A percentile compares a stretch with the other conserved stretches of the same genome.
phyloP scores from a whole-genome alignment of 1,140 invertebrate genomes.

The Drosophila aff. region DNA sequence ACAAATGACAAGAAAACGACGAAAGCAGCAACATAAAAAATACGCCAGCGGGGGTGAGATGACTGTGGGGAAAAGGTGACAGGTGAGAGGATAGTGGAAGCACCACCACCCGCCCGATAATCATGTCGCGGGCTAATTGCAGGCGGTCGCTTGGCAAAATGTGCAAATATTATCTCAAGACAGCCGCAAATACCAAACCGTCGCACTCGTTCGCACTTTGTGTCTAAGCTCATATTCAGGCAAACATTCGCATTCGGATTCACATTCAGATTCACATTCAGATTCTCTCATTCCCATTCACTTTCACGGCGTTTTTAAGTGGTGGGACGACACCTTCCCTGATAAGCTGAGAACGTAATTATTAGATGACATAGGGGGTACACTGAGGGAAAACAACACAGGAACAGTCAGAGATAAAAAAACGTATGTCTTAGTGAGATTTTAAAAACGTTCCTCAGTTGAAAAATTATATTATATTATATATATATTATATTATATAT shows the following conservation, averaged over 20 bases:
- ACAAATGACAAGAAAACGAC: constrained; percentile 48
- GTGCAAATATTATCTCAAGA: constrained; percentile 73
- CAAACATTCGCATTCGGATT: constrained; percentile 17
- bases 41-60: constrained; percentile 3
- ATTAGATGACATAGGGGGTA: constrained; percentile 48
- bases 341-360: constrained; percentile 71
- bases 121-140: constrained; percentile 59
- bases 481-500: no score
- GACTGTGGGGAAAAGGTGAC: constrained; percentile 3
- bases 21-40: constrained; percentile 23
- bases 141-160: constrained; percentile 44
- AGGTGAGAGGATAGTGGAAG: constrained; percentile 7
- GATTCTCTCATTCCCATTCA: constrained; percentile 57
- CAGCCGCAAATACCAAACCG: constrained; percentile 42
- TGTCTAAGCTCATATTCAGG: constrained; percentile 51
- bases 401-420: neutral
- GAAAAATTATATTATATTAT: no score
- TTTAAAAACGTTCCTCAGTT: no score
- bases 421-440: no score
- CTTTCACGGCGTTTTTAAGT: constrained; percentile 57
- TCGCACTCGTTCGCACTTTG: constrained; percentile 24
- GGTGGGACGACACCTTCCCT: constrained; percentile 40
- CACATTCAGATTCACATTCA: constrained; percentile 11
- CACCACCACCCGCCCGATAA: constrained; percentile 37
- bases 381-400: constrained; percentile 17